Evolutionary conservation across 2,888 invertebrate genomes (phyloP), one percentile per base, ranked within the genome.

Genomic region (Coleophora flavipennella): DNA sequence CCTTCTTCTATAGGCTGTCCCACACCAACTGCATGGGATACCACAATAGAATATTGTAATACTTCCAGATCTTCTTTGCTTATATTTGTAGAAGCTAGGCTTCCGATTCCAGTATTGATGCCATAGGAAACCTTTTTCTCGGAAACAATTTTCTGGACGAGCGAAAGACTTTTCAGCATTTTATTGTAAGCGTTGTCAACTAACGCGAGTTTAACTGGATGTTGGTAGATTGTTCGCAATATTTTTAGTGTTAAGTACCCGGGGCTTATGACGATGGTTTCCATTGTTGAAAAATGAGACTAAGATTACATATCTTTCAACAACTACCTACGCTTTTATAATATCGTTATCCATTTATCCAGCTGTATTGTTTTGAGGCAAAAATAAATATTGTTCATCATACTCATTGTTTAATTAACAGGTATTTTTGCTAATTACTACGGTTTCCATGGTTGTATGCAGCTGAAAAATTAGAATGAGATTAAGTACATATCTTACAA

Each of bases 81-180:
- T 3, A 37, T 37, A 8, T 8, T 20, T 10, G 14, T 37, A 2
- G 14, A 11, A 11, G 37, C 37, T 12, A 37, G 12, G 8, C 20
- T 11, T n/a, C 37, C 37, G 13, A 37, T 37, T 7, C 37, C 37
- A 9, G 37, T 37, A 9, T 37, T 37, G 20, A 37, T 32, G 2
- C 37, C 37, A 13, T 37, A 37, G 14, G 14, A 10, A 25, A 29
- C 8, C 2, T 28, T n/a, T 3, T 31, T 20, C 11, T 37, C 11
- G 10, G 8, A 10, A 10, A 34, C 34, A 25, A 34, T 34, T 11
- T 25, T 8, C 10, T 34, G n/a, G 25, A 34, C 25, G 25, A 10
- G n/a, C 4, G 20, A 3, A 6, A 4, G 25, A 25, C 34, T 34
- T 10, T 34, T 34, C 9, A 31, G 8, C 13, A 36, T 36, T 13